Evolutionary conservation across 2,888 invertebrate species (phyloP).

Genomic region (Harpagoxenus sublaevis): DNA sequence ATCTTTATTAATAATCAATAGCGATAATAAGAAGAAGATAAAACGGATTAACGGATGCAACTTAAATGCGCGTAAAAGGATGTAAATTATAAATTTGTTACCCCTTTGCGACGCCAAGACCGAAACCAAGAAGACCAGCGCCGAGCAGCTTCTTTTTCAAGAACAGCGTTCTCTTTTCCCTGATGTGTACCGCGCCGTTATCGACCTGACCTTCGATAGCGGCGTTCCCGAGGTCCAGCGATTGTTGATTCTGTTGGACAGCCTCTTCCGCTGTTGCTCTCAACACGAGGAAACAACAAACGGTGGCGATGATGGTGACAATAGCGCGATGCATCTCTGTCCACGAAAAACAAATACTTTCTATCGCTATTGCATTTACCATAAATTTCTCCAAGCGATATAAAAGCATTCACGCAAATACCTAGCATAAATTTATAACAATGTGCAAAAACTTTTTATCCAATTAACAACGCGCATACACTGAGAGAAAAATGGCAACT

Average conservation of each 20-base stretch:
- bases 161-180: constrained; percentile 82
- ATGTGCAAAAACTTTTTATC: background rate
- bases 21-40: background rate
- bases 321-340: constrained; percentile 78
- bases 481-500: too few species aligned
- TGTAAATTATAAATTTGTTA: constrained; percentile 59
- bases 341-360: constrained; percentile 1
- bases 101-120: constrained; percentile 83
- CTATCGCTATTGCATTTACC: background rate
- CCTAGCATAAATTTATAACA: background rate
- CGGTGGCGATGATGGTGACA: constrained; percentile 60
- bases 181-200: constrained; percentile 68
- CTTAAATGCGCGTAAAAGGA: background rate
- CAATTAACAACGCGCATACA: background rate
- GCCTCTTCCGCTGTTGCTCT: constrained; percentile 66
- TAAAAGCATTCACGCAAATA: background rate
- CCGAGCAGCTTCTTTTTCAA: constrained; percentile 84
- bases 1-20: background rate
- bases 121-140: constrained; percentile 83
- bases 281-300: constrained; percentile 73
- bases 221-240: constrained; percentile 9
- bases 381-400: background rate
- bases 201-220: constrained; percentile 34
- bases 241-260: constrained; percentile 56
- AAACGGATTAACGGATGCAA: background rate